Conservation (phyloP, 2,888 invertebrate genomes). For the Euproctis similis region DNA sequence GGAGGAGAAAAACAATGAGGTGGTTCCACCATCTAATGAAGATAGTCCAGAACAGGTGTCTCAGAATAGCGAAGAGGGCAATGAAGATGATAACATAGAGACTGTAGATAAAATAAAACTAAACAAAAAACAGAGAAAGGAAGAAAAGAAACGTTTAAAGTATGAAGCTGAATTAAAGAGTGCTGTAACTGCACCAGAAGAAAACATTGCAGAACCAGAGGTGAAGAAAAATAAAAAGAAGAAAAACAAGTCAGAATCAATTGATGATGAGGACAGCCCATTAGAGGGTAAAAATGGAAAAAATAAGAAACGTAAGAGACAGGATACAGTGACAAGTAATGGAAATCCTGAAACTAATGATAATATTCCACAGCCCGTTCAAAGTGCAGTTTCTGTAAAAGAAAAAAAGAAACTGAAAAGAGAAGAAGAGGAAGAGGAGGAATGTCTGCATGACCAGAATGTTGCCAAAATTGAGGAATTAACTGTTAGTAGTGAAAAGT, state of each 20-base stretch:
- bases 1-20: conserved; percentile 15
- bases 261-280: conserved; percentile 33
- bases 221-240: conserved; percentile 61
- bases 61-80: conserved; percentile 8
- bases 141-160: conserved; percentile 63
- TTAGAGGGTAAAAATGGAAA: conserved; percentile 38
- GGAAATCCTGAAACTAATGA: conserved; percentile 23
- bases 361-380: conserved; percentile 15
- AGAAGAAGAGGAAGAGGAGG: conserved; percentile 42
- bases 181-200: conserved; percentile 41
- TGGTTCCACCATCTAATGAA: conserved; percentile 13
- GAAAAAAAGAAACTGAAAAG: conserved; percentile 57
- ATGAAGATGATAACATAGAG: conserved; percentile 11
- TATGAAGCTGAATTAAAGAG: conserved; percentile 65
- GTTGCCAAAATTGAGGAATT: conserved; percentile 58
- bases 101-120: conserved; percentile 37
- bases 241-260: conserved; percentile 51
- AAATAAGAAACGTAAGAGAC: conserved; percentile 60
- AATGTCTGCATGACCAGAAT: conserved; percentile 63
- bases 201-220: conserved; percentile 29
- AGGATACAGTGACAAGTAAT: conserved; percentile 52
- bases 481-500: conserved; percentile 45
- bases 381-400: conserved; percentile 23
- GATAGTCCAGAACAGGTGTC: too few species aligned
- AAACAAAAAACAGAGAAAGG: conserved; percentile 64